Conservation (phyloP, 92 coral and sea anemone genomes). For the Parazoanthus darwini region DNA sequence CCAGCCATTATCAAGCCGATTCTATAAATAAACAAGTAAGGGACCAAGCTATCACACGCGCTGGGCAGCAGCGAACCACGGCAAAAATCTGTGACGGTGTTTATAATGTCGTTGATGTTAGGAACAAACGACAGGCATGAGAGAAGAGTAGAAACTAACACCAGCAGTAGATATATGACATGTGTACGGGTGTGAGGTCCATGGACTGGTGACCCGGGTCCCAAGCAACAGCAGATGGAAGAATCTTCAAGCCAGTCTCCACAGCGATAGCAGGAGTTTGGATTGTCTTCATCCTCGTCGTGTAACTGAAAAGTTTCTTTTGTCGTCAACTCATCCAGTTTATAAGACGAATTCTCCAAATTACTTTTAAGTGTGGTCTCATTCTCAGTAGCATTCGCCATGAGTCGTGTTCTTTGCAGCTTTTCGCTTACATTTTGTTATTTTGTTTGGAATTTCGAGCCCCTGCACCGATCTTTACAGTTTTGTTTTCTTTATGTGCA, state of each 20-base stretch:
- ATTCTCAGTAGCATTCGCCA: conserved; percentile 8
- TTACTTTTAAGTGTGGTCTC: neutral
- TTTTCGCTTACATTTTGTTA: neutral
- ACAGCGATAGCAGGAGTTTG: conserved; percentile 23
- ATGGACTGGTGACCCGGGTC: conserved; percentile 55
- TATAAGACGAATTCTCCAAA: neutral
- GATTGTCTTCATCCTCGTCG: neutral
- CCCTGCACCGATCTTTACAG: neutral
- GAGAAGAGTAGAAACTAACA: conserved; percentile 26
- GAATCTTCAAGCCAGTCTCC: conserved; percentile 35
- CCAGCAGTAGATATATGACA: conserved; percentile 46
- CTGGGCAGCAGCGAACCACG: conserved; percentile 3
- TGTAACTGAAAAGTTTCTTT: neutral
- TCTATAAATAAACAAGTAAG: conserved; percentile 56
- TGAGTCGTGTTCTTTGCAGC: neutral
- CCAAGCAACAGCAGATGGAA: conserved; percentile 45
- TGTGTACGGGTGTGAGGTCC: conserved; percentile 60
- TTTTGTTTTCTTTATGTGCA: neutral
- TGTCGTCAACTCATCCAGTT: neutral
- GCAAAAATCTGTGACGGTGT: conserved; percentile 3
- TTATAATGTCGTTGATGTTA: conserved; percentile 8
- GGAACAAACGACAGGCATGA: conserved; percentile 24
- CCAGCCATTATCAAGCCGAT: conserved; percentile 52
- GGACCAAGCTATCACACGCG: conserved; percentile 20
- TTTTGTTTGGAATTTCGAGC: neutral